Evolutionary conservation across 1,140 invertebrate genomes (phyloP).

Genomic region (Teleopsis dalmanni): DNA sequence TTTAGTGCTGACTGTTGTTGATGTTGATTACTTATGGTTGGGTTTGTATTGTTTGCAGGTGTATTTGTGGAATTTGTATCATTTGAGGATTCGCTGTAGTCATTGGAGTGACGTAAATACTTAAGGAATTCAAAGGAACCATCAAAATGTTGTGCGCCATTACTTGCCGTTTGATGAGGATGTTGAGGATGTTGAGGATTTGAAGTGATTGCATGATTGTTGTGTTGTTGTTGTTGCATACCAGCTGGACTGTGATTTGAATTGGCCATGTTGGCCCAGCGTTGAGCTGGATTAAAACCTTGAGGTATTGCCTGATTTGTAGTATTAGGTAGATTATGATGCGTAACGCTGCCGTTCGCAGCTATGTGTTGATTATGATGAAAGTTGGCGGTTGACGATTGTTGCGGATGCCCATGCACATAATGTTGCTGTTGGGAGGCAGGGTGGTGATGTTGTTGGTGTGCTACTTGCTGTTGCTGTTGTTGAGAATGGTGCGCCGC

Average conservation of each 20-base stretch:
- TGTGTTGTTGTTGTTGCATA: not conserved
- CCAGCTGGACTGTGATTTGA: not conserved
- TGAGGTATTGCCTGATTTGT: conserved; percentile 16
- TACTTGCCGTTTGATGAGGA: not conserved
- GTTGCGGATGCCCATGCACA: too few relatives aligned
- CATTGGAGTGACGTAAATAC: conserved; percentile 39
- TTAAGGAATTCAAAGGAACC: conserved; percentile 43
- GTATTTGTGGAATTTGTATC: not conserved
- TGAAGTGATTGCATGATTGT: not conserved
- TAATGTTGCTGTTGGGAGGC: too few relatives aligned
- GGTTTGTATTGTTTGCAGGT: not conserved
- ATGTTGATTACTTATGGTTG: not conserved
- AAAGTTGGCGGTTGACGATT: not conserved
- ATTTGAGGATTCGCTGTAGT: conserved; percentile 17
- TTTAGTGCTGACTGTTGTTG: not conserved
- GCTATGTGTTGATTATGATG: too few relatives aligned
- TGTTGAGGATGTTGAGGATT: not conserved
- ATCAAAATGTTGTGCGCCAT: conserved; percentile 33
- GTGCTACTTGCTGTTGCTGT: not conserved
- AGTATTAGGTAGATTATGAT: not conserved
- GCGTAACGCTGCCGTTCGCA: too few relatives aligned
- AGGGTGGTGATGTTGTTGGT: conserved; percentile 6
- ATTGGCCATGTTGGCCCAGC: conserved; percentile 1
- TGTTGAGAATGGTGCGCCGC: conserved; percentile 3
- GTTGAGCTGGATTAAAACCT: conserved; percentile 28